Evolutionary conservation across 1,140 invertebrate species (phyloP).

Genomic region (Diabrotica virgifera): DNA sequence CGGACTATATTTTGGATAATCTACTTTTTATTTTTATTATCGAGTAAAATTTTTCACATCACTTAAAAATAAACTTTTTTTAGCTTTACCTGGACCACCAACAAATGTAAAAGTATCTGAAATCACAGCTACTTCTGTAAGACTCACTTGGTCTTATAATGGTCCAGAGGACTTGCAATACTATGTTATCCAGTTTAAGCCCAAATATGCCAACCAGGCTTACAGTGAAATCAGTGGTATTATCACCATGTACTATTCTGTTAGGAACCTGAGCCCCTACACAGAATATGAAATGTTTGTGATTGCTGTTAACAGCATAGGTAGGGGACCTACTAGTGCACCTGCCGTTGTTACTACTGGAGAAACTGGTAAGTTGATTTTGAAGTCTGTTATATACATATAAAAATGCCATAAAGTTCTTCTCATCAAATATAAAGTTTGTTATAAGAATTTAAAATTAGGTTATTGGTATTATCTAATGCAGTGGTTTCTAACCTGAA

Average conservation of each 20-base stretch:
- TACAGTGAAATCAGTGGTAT: constrained; percentile 89
- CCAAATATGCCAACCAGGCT: constrained; percentile 78
- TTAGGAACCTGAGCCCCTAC: constrained; percentile 85
- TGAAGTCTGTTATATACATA: too few species aligned
- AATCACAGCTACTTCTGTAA: constrained; percentile 87
- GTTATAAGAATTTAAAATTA: too few species aligned
- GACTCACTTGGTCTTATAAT: constrained; percentile 87
- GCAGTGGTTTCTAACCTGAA: too few species aligned
- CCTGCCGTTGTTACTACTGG: constrained; percentile 89
- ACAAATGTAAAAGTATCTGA: constrained; percentile 85
- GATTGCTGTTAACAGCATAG: constrained; percentile 90
- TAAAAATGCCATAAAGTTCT: too few species aligned
- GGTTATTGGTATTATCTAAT: too few species aligned
- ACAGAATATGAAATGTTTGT: constrained; percentile 97
- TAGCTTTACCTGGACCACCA: constrained; percentile 86
- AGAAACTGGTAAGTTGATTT: constrained; percentile 79
- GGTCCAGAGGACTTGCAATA: constrained; percentile 82
- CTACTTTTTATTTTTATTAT: too few species aligned
- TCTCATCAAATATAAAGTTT: too few species aligned
- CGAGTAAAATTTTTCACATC: too few species aligned
- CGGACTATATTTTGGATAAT: too few species aligned
- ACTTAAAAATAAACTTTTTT: constrained; percentile 6
- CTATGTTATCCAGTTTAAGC: constrained; percentile 95
- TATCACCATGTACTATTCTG: constrained; percentile 87
- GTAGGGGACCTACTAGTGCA: constrained; percentile 80